A percentile compares a stretch with the other conserved stretches of the same genome.
phyloP scores from a whole-genome alignment of 2,888 invertebrate species.

The Omphaloscelis lunosa region DNA sequence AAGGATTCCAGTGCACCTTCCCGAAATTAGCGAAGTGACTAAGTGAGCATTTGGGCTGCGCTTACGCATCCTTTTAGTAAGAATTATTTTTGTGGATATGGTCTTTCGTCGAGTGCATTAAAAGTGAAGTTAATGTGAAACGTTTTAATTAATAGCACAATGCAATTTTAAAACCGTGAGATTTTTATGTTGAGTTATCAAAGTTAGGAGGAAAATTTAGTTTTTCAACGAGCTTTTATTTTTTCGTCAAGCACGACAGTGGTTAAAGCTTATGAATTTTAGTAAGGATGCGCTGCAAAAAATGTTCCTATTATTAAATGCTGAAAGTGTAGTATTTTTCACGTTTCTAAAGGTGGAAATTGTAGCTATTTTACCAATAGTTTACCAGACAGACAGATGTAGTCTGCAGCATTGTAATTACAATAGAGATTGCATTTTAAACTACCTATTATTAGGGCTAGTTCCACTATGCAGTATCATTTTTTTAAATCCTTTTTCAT shows the following conservation, averaged over 20 bases:
- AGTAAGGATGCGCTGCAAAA: background rate
- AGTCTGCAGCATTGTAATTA: conserved; percentile 12
- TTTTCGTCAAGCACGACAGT: background rate
- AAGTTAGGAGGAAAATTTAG: conserved; percentile 27
- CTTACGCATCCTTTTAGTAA: conserved; percentile 75
- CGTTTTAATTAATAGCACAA: conserved; percentile 65
- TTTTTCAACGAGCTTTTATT: conserved; percentile 9
- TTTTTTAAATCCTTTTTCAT: conserved; percentile 46
- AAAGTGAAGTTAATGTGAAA: conserved; percentile 69
- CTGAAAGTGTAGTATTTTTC: background rate
- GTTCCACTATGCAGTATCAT: conserved; percentile 17
- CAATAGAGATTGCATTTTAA: conserved; percentile 32
- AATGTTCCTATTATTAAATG: no score
- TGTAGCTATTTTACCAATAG: background rate
- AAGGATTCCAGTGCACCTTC: conserved; percentile 66
- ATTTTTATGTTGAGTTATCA: conserved; percentile 35
- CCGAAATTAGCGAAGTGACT: conserved; percentile 82
- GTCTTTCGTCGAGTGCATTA: conserved; percentile 69
- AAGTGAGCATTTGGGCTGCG: conserved; percentile 74
- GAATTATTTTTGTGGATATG: conserved; percentile 71
- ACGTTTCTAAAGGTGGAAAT: background rate
- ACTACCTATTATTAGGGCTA: conserved; percentile 29
- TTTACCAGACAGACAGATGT: conserved; percentile 7
- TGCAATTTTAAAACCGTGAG: conserved; percentile 47
- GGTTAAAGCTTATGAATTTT: background rate